These are phyloP conservation scores for Naja naja DNA, from an alignment of 2,113 vertebrate species.

Conservation along the genomic window DNA sequence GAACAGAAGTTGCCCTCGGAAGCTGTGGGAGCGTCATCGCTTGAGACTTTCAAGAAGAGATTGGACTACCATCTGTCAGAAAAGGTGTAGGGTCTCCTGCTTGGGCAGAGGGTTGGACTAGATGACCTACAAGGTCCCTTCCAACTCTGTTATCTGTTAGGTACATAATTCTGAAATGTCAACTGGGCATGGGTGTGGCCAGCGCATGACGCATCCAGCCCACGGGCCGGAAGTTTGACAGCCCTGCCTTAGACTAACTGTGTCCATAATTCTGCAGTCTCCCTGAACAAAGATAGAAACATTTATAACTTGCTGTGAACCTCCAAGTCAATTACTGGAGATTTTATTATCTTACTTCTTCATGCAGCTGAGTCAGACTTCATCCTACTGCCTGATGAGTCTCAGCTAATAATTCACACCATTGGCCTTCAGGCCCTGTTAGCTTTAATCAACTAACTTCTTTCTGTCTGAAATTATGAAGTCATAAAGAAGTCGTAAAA, in stretches of 20 bases:
- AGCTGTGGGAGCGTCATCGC: no score
- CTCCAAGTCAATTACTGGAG: neutral
- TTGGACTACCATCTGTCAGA: no score
- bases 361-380: neutral
- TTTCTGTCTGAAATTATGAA: neutral
- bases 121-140: no score
- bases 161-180: neutral
- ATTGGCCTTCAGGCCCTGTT: neutral
- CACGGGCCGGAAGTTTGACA: no score
- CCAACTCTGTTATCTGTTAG: neutral
- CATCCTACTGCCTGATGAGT: neutral
- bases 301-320: neutral
- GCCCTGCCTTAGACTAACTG: neutral
- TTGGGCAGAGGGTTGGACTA: no score
- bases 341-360: neutral
- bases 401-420: neutral
- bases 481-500: neutral
- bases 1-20: no score
- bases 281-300: neutral
- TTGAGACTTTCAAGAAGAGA: no score
- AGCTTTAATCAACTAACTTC: slow-evolving; percentile 3
- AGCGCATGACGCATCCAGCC: no score
- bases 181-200: no score
- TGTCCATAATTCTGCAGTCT: neutral
- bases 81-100: no score